Base-by-base conservation (phyloP, 2,797 vertebrate species). In the Tenualosa thibaudeaui region DNA sequence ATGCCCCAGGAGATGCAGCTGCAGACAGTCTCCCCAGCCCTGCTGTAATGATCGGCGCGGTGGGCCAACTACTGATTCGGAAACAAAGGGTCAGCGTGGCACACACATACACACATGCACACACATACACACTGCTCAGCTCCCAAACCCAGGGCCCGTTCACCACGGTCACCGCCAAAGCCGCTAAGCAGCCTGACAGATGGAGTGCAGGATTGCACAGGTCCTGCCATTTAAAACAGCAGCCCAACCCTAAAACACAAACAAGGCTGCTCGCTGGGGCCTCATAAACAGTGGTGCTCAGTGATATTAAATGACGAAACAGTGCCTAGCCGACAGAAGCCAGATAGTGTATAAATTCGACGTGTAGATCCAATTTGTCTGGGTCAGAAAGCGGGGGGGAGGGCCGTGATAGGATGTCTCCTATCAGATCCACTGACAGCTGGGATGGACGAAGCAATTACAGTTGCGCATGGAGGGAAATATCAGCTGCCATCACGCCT, bases 1-100 rank as follows among this genome's bases (percentile, higher is more conserved):
- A 95, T 93, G 90, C 90, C 94, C 91, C 94, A 85, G 91, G 94
- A 96, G 95, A 93, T 92, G 62, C 87, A 88, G 26, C 90, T 87
- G 90, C 90, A 90, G 85, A 91, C 91, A 89, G 88, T 87, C 91
- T 90, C 92, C 90, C 93, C 84, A 91, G 90, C 89, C 88, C 89
- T 90, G 87, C 90, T 82, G 85, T 93, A 95, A 86, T 94, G 92
- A 94, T 94, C 88, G 86, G 87, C 82, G 85, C 93, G 93, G 93
- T 90, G 93, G 91, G 89, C 92, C 93, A 93, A 94, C 87, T 91
- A 93, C 93, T 94, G 92, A 93, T 95, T 93, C 92, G 92, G 92
- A 93, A 95, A 92, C 86, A 91, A 84, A 90, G 90, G 90, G 89
- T 95, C 90, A 91, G 86, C 90, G 88, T 85, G 86, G 91, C 92